phyloP scores from a whole-genome alignment of 2,797 vertebrate species.

The Acanthornis magna region DNA sequence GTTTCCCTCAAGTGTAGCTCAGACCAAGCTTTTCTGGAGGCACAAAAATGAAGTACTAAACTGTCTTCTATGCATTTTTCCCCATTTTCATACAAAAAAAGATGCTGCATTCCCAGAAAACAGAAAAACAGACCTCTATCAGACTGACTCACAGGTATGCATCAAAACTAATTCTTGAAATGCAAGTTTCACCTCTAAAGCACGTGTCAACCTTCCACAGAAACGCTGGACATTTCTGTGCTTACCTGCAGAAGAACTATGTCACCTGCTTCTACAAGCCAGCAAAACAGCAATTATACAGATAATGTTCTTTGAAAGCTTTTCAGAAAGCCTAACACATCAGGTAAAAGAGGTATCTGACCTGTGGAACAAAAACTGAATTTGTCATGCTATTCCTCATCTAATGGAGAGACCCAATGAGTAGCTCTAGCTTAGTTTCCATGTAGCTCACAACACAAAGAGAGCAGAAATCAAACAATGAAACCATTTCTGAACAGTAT shows the following conservation, averaged over 20 bases:
- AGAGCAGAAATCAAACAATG: neutral
- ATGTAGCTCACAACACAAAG: neutral
- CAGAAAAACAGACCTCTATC: neutral
- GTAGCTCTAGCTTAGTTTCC: neutral
- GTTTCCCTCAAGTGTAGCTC: neutral
- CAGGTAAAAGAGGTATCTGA: neutral
- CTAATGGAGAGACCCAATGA: neutral
- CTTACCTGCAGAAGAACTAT: neutral
- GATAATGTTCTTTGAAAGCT: neutral
- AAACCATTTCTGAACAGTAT: neutral
- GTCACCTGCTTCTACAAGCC: neutral
- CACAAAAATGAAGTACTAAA: neutral
- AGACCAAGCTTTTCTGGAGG: neutral
- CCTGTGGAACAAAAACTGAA: neutral
- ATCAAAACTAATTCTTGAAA: neutral
- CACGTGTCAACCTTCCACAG: neutral
- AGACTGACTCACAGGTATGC: neutral
- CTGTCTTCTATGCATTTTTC: neutral
- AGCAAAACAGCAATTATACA: rapidly evolving
- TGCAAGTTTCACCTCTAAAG: neutral
- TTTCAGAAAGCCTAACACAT: neutral
- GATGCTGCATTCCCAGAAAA: neutral
- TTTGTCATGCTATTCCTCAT: neutral
- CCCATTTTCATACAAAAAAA: neutral
- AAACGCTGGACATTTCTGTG: neutral